Evolutionary conservation across 2,888 invertebrate genomes (phyloP).

Genomic region (Polydrusus cervinus): DNA sequence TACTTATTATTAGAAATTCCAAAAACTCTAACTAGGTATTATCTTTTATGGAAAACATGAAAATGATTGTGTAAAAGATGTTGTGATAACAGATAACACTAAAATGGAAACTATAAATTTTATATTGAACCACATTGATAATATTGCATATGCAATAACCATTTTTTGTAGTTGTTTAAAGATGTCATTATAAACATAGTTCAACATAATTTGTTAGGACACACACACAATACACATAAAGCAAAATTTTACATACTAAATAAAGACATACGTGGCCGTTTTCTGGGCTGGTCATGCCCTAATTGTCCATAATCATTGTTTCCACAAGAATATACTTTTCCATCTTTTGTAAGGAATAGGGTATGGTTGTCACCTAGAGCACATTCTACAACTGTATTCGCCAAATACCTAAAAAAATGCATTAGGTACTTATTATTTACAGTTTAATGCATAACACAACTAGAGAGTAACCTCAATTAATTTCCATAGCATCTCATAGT

Average conservation of each 20-base stretch:
- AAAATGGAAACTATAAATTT: no score
- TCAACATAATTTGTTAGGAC: background rate
- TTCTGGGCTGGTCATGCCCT: slow-evolving; percentile 81
- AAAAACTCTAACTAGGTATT: no score
- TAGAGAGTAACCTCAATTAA: no score
- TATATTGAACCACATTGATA: no score
- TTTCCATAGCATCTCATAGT: no score
- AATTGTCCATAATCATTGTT: slow-evolving; percentile 94
- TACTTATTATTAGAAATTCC: no score
- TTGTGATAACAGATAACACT: no score
- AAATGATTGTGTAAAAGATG: no score
- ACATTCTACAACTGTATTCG: slow-evolving; percentile 73
- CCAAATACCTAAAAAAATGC: slow-evolving; percentile 66
- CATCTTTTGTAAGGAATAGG: slow-evolving; percentile 83
- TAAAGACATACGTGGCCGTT: slow-evolving; percentile 80
- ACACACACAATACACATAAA: slow-evolving; percentile 42
- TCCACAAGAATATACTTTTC: slow-evolving; percentile 92
- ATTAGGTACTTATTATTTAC: no score
- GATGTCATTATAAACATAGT: background rate
- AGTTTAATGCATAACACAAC: no score
- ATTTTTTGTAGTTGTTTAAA: background rate
- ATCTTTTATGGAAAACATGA: no score
- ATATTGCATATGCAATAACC: no score
- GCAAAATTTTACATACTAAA: slow-evolving; percentile 74
- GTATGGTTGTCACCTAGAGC: slow-evolving; percentile 91